Base-by-base conservation (phyloP, 2,888 invertebrate species). In the Tineola bisselliella region DNA sequence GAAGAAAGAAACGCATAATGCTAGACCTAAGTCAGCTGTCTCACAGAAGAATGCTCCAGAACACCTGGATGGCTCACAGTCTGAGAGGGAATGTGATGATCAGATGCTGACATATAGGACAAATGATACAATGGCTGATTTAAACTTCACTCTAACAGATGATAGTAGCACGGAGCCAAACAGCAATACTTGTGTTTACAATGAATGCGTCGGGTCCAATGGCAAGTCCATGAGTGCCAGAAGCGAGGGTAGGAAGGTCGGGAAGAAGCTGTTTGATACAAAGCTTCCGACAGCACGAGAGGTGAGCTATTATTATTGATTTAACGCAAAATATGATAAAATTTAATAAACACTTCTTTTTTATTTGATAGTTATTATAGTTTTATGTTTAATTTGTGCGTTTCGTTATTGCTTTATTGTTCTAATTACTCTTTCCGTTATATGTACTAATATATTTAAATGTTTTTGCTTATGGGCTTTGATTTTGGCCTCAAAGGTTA, bases 101-200 rank as follows among this genome's bases (percentile, higher is more conserved):
- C 72, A 71, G 18, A 72, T 81, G 11, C 63, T 83, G 56, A 87
- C 86, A 43, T 84, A 86, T 64, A 78, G 86, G 73, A 87, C 87
- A 66, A 87, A 81, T 70, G 87, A 88, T 64, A 88, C 88, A 0
- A 68, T 88, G 72, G 87, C 84, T 0, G 87, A 84, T 65, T 65
- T 88, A 18, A 88, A 88, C 57, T 80, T 84, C 0, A 83, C 87
- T 0, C 87, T 88, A 62, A 77, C 87, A 11, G 88, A 88, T 63
- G 68, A 72, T 33, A 79, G 76, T 18, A 81, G 81, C 0, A 19
- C 19, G 15, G 33, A 58, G 3, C 25, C 8, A 4, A 33, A 33
- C 15, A 58, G 17, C 11, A 43, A 59, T 44, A 59, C 43, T 18
- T 59, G 59, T 18, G 18, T 59, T 13, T 12, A 13, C 18, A 59